Conservation (phyloP, 2,797 vertebrate genomes). For the Hypotaenidia okinawae region DNA sequence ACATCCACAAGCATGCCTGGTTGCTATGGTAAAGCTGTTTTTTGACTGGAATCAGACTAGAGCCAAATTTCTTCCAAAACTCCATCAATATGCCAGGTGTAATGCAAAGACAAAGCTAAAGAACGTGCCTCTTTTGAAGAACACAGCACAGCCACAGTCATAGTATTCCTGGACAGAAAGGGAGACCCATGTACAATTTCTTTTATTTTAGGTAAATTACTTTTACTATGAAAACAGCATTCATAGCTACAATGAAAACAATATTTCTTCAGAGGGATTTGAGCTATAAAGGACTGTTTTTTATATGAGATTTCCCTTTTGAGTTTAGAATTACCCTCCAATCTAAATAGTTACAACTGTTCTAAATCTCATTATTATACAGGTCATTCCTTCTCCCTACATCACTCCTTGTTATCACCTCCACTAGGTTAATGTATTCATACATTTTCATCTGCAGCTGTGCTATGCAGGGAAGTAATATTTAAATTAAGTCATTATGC, state of each 20-base stretch:
- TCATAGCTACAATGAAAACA: background rate
- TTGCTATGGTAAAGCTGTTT: background rate
- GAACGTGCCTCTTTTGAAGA: background rate
- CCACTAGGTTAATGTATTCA: background rate
- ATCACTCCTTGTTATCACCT: background rate
- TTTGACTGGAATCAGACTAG: background rate
- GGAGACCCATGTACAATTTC: background rate
- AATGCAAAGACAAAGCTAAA: background rate
- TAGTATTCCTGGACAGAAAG: background rate
- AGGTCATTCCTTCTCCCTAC: background rate
- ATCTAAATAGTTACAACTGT: background rate
- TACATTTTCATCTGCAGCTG: background rate
- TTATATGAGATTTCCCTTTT: background rate
- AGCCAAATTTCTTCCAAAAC: background rate
- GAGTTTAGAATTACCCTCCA: background rate
- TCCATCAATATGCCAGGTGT: background rate
- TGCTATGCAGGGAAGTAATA: background rate
- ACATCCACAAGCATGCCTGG: background rate
- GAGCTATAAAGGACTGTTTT: background rate
- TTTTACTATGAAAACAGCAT: background rate
- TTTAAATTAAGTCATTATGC: background rate
- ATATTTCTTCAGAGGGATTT: background rate
- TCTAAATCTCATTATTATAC: background rate
- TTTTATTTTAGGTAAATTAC: background rate
- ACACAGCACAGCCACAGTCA: background rate